Evolutionary conservation across 1,140 invertebrate species (phyloP).

Genomic region (Phymastichus coffea): DNA sequence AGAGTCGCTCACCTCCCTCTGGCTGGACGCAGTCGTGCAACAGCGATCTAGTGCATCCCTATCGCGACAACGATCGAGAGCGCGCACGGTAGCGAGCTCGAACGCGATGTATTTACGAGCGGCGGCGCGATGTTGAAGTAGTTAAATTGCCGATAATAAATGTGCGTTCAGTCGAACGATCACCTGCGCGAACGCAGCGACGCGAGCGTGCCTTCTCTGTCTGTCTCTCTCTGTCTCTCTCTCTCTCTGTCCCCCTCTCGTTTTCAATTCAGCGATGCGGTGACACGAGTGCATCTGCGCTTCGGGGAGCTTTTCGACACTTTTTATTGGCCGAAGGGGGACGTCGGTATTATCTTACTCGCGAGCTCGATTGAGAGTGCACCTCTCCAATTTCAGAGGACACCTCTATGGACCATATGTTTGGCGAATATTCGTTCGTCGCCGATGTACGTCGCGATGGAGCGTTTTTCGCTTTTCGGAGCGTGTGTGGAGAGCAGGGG

Average conservation of each 20-base stretch:
- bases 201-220: too few species aligned
- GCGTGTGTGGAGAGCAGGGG: too few species aligned
- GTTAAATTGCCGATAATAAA: conserved; percentile 55
- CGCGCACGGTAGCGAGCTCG: background rate
- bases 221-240: background rate
- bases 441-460: too few species aligned
- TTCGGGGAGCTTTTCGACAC: conserved; percentile 1
- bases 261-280: too few species aligned
- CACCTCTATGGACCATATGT: conserved; percentile 4
- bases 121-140: conserved; percentile 45
- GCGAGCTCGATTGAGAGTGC: conserved; percentile 19
- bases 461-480: too few species aligned
- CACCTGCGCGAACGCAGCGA: conserved; percentile 31
- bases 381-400: conserved; percentile 14
- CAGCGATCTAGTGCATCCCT: conserved; percentile 51
- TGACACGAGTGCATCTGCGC: conserved; percentile 10
- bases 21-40: conserved; percentile 42
- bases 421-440: conserved; percentile 22
- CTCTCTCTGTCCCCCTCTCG: too few species aligned
- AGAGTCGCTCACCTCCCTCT: too few species aligned
- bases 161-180: conserved; percentile 41
- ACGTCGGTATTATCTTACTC: conserved; percentile 12
- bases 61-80: conserved; percentile 50
- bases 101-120: conserved; percentile 43
- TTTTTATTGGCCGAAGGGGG: background rate